Percentiles rank a stretch among this genome's conserved stretches.
phyloP scores from a whole-genome alignment of 2,113 vertebrate genomes.

The Paradisaea rubra region DNA sequence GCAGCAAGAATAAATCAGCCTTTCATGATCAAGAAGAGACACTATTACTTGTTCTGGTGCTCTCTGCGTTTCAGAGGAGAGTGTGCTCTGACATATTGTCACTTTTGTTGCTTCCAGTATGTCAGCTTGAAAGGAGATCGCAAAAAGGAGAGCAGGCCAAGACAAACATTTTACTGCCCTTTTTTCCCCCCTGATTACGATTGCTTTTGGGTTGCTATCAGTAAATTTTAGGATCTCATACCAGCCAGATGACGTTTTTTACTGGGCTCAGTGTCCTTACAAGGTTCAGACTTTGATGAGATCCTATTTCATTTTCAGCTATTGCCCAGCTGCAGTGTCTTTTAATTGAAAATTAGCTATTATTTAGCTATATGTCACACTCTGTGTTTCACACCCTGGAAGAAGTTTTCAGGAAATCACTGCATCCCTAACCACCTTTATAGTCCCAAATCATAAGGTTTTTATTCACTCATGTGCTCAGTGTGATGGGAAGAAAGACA shows the following conservation, averaged over 20 bases:
- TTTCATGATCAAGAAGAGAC: background rate
- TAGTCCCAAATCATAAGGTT: background rate
- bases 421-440: fast-evolving
- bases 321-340: background rate
- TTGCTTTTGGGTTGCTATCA: background rate
- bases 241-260: background rate
- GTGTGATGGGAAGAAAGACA: background rate
- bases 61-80: background rate
- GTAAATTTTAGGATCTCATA: background rate
- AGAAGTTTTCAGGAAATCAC: background rate
- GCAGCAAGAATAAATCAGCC: background rate
- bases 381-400: background rate
- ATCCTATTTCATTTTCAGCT: background rate
- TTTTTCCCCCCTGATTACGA: background rate
- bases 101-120: background rate
- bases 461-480: background rate
- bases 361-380: background rate
- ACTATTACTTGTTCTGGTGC: background rate
- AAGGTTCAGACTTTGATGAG: background rate
- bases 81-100: background rate
- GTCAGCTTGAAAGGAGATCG: background rate
- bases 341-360: background rate
- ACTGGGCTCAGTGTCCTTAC: background rate
- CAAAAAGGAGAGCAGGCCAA: background rate
- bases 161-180: background rate